phyloP scores from a whole-genome alignment of 1,140 invertebrate genomes.

The Temnothorax curvispinosus region DNA sequence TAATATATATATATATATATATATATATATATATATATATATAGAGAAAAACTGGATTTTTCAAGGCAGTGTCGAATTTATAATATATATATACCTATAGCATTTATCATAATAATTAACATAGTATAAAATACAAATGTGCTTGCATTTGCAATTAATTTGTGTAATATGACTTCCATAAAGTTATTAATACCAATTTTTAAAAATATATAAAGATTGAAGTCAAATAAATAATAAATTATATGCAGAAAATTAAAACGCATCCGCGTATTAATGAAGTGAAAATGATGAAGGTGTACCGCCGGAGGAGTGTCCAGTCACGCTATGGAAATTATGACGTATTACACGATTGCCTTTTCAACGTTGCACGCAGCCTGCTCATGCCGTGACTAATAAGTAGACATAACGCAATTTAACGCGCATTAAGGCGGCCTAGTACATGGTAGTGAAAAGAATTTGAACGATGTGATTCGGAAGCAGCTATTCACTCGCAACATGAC shows the following conservation, averaged over 20 bases:
- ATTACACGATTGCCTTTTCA: slow-evolving; percentile 81
- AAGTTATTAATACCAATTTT: background rate
- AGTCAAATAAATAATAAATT: slow-evolving; percentile 11
- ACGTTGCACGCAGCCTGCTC: slow-evolving; percentile 69
- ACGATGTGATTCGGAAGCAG: slow-evolving; percentile 31
- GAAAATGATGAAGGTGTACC: slow-evolving; percentile 69
- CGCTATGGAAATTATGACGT: slow-evolving; percentile 82
- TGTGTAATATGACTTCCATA: background rate
- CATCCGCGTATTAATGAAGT: slow-evolving; percentile 50
- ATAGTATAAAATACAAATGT: background rate
- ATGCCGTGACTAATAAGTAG: slow-evolving; percentile 79
- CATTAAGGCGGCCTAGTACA: slow-evolving; percentile 33
- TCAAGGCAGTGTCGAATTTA: too few relatives aligned
- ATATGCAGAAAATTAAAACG: slow-evolving; percentile 15
- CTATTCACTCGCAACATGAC: slow-evolving; percentile 3
- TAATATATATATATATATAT: too few relatives aligned
- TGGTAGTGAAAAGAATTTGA: slow-evolving; percentile 42
- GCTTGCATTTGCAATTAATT: background rate
- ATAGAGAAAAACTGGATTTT: too few relatives aligned
- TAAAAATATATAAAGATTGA: background rate
- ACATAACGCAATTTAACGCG: slow-evolving; percentile 76
- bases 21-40: too few relatives aligned
- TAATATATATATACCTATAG: background rate
- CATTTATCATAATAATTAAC: background rate
- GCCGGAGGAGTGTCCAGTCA: slow-evolving; percentile 75